Evolutionary conservation across 1,140 invertebrate species (phyloP), one percentile per base, ranked within the genome.

Genomic region (Lerema accius): DNA sequence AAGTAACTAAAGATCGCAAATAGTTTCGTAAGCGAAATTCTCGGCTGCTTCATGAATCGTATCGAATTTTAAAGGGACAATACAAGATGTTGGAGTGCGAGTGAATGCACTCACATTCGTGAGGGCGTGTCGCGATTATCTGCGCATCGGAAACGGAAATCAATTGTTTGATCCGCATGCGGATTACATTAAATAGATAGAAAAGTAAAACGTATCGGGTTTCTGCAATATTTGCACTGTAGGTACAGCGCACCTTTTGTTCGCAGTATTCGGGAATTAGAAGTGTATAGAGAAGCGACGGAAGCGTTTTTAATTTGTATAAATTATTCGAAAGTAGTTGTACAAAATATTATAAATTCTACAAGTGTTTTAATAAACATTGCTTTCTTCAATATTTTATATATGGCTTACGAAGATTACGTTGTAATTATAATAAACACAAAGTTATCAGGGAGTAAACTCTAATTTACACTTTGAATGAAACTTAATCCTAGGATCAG

Each of bases 131-230:
- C 78, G 65, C 64, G 63, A 61, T 77, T 86, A 86, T 87, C 83
- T 87, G 71, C 69, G 45, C 65, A 62, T 68, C 77, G 84, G 86
- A 89, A 89, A 65, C 86, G 86, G 84, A 89, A 82, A 76, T 80
- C 80, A 76, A 86, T 89, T 87, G 83, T 87, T 78, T 65, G 69
- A 64, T 67, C 49, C 49, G 67, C 68, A 71, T 76, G 67, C 63
- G 73, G 71, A 76, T 80, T 76, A 71, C 62, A 67, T 63, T 48
- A 71, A 68, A 72, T 65, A 65, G 68, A 74, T 69, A 63, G 63
- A 69, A 80, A 82, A 76, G 74, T 82, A 85, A 69, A 80, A 82
- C 76, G 76, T 84, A 85, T 87, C 73, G 39, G 61, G 68, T 87
- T 87, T 71, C 84, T 70, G 67, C 71, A 66, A 71, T 67, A 49